Base-by-base conservation (phyloP, 2,113 vertebrate genomes). In the Nannobrachium achirus region DNA sequence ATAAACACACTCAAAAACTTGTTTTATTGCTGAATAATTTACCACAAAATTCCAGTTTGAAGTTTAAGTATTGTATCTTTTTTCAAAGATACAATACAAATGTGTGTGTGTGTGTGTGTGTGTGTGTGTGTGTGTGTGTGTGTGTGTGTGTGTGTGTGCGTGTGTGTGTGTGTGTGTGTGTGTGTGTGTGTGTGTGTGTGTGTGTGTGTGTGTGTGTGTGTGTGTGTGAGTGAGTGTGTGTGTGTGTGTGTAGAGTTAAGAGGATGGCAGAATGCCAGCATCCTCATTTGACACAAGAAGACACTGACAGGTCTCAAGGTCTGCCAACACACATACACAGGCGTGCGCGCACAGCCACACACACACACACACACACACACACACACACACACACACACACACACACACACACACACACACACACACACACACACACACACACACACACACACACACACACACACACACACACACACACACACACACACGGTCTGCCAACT, bases 251-350 rank as follows among this genome's bases (percentile, higher is more conserved):
- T 4, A 33, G 55, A 10, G 69, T 15, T 15, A 58, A 59, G 71
- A 48, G 63, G 45, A 59, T 18, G 83, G 83, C 81, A 81, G 33
- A 53, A 78, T 80, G 87, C 88, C 85, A 86, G 70, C 65, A 46
- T 84, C 79, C 85, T 84, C 69, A 64, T 87, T 89, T 88, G 86
- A 90, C 86, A 89, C 79, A 82, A 74, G 64, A 76, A 87, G 78
- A 82, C 76, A 76, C 70, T 87, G 89, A 89, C 88, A 89, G 89
- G 83, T 87, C 80, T 87, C 85, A 89, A 89, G 88, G 89, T 89
- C 89, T 89, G 85, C 88, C 87, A 83, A 53, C 51, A 53, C 51
- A 53, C 15, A 19, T 10, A 10, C 51, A 52, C 16, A 52, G 15
- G 16, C 48, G 8, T 15, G 16, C 48, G 8, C 48, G 19, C 50